Conservation (phyloP, 2,797 vertebrate genomes). For the Euthynnus affinis region DNA sequence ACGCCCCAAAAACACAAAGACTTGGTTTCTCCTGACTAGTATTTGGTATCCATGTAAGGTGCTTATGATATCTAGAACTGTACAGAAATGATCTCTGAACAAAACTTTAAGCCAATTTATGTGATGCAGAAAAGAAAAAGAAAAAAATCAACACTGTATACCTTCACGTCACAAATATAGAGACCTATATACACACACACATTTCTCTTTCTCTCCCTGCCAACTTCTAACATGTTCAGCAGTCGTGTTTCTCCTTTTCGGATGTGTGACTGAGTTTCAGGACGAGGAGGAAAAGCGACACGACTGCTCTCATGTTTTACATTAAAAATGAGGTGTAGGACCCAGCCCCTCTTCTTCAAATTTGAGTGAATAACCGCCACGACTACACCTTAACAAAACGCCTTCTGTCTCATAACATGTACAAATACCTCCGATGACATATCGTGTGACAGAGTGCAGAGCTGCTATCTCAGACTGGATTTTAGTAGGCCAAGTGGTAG, state of each 20-base stretch:
- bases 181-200: constrained; percentile 53
- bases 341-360: constrained; percentile 19
- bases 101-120: constrained; percentile 33
- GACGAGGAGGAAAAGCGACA: constrained; percentile 13
- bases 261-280: constrained; percentile 3
- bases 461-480: constrained; percentile 28
- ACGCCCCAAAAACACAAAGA: background rate
- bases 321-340: constrained; percentile 28
- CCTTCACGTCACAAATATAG: constrained; percentile 60
- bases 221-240: constrained; percentile 8
- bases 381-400: constrained; percentile 17
- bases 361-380: background rate
- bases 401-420: constrained; percentile 23
- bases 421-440: constrained; percentile 33
- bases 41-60: constrained; percentile 81
- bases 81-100: constrained; percentile 56
- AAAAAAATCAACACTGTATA: constrained; percentile 59
- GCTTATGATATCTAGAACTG: constrained; percentile 63
- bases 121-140: constrained; percentile 5
- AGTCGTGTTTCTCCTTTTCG: background rate
- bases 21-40: constrained; percentile 22
- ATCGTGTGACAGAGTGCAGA: constrained; percentile 31
- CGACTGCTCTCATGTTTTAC: constrained; percentile 19
- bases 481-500: constrained; percentile 55
- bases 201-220: constrained; percentile 3